Percentiles rank a stretch among this genome's conserved stretches.
These are phyloP conservation scores for Nothoprocta pentlandii DNA, from an alignment of 2,113 vertebrate species.

Conservation along the genomic window DNA sequence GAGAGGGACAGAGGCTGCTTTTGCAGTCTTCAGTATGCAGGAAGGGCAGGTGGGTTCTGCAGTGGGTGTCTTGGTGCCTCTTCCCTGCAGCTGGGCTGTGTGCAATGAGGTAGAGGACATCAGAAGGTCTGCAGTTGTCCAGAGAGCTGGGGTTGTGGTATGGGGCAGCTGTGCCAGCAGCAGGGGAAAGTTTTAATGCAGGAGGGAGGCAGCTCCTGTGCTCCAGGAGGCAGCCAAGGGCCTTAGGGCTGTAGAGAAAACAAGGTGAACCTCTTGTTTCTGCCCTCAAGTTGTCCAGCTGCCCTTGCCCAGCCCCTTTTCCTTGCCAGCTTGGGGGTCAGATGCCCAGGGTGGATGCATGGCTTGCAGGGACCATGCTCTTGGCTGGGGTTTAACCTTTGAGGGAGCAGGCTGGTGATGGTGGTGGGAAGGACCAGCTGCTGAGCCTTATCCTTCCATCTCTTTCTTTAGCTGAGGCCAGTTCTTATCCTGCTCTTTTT, in stretches of 20 bases:
- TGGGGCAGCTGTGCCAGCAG: no score
- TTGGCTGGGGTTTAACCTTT: neutral
- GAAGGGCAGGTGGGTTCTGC: neutral
- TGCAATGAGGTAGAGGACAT: neutral
- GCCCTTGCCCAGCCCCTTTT: no score
- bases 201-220: no score
- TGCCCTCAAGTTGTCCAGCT: neutral
- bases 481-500: neutral
- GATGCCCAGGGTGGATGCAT: neutral
- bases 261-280: neutral
- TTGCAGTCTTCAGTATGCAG: no score
- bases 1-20: no score
- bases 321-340: no score
- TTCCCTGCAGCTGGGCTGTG: neutral
- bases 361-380: neutral
- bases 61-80: neutral
- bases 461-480: neutral
- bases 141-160: neutral
- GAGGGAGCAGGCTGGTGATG: neutral
- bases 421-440: neutral
- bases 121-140: neutral
- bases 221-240: neutral
- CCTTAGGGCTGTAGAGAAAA: neutral
- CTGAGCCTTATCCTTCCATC: no score
- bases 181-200: no score